These are phyloP conservation scores for Mythimna vitellina DNA, from an alignment of 2,888 invertebrate genomes.

Conservation along the genomic window DNA sequence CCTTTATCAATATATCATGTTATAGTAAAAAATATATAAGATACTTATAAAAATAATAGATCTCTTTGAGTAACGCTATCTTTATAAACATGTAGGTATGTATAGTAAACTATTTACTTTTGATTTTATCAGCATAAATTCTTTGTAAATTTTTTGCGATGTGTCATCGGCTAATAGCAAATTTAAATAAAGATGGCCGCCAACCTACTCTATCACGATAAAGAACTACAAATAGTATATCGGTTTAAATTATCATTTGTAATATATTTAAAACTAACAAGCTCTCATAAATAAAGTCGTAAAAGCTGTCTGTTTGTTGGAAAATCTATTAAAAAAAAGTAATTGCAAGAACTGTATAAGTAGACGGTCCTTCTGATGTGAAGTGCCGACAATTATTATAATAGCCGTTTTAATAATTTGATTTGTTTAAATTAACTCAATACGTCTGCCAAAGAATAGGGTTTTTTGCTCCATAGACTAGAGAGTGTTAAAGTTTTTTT, in stretches of 20 bases:
- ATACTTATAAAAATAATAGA: background rate
- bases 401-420: constrained; percentile 22
- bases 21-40: no score
- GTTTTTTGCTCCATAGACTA: constrained; percentile 14
- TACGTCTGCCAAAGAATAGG: constrained; percentile 28
- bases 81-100: background rate
- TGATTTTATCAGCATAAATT: constrained; percentile 21
- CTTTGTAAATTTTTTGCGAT: constrained; percentile 7
- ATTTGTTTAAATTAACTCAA: constrained; percentile 44
- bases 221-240: background rate
- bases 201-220: background rate
- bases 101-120: constrained; percentile 7
- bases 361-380: constrained; percentile 13
- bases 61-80: constrained; percentile 1
- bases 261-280: constrained; percentile 14
- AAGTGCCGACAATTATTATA: constrained; percentile 34
- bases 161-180: background rate
- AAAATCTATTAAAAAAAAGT: constrained; percentile 27
- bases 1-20: background rate
- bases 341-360: constrained; percentile 21
- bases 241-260: background rate
- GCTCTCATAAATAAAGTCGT: background rate
- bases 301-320: background rate
- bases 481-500: constrained; percentile 33
- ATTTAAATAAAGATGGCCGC: constrained; percentile 24